Conservation (phyloP, 1,140 invertebrate genomes). For the Pseudomyrmex gracilis region DNA sequence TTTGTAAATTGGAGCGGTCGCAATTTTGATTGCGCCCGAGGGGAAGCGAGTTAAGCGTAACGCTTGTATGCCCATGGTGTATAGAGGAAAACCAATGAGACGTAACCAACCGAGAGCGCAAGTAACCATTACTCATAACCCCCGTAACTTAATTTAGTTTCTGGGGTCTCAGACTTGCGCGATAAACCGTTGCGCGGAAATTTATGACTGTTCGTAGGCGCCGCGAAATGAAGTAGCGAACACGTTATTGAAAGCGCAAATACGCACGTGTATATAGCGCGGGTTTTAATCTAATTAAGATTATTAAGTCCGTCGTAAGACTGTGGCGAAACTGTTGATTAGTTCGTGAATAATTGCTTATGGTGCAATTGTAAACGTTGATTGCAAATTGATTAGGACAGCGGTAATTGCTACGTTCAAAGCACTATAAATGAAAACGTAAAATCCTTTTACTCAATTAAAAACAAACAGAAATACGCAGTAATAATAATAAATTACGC, state of each 20-base stretch:
- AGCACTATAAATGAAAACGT: neutral
- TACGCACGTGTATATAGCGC: neutral
- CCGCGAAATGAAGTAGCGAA: neutral
- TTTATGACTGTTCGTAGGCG: slow-evolving; percentile 22
- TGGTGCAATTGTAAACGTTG: neutral
- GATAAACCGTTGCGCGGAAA: slow-evolving; percentile 50
- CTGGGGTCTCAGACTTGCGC: neutral
- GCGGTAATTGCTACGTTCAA: neutral
- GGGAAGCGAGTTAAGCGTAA: slow-evolving; percentile 64
- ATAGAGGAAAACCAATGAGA: slow-evolving; percentile 59
- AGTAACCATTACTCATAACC: slow-evolving; percentile 57
- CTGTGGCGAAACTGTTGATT: neutral
- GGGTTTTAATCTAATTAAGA: slow-evolving; percentile 34
- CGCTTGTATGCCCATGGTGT: neutral
- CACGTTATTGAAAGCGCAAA: slow-evolving; percentile 8
- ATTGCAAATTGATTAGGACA: neutral
- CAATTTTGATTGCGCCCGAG: slow-evolving; percentile 31
- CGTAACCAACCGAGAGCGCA: slow-evolving; percentile 54
- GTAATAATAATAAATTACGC: too few relatives aligned
- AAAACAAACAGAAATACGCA: slow-evolving; percentile 1
- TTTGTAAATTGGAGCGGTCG: slow-evolving; percentile 72
- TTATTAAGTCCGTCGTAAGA: neutral
- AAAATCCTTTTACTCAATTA: neutral
- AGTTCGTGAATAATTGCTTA: neutral
- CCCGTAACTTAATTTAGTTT: slow-evolving; percentile 55